phyloP scores from a whole-genome alignment of 2,113 vertebrate species.

The Megalops atlanticus region DNA sequence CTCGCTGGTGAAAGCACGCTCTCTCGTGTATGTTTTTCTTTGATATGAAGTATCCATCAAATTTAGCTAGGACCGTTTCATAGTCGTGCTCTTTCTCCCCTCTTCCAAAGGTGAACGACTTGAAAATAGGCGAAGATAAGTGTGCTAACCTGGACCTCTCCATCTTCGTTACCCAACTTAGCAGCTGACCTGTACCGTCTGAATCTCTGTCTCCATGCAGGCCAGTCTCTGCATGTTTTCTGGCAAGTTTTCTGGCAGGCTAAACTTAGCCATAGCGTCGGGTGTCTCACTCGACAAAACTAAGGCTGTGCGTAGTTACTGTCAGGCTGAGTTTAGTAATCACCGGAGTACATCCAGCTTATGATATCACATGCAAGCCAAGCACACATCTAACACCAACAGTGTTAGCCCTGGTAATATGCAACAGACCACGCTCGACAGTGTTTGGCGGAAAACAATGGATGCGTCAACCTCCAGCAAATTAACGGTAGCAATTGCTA shows the following conservation, averaged over 20 bases:
- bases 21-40: conserved; percentile 11
- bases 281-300: too few species aligned
- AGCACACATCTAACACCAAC: too few species aligned
- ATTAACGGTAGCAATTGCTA: too few species aligned
- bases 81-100: not conserved
- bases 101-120: conserved; percentile 9
- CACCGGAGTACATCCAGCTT: too few species aligned
- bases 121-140: conserved; percentile 21
- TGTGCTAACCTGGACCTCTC: not conserved
- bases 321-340: too few species aligned
- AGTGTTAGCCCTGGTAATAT: too few species aligned
- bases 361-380: too few species aligned
- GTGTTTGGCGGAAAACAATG: too few species aligned
- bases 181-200: not conserved
- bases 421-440: too few species aligned
- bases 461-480: too few species aligned
- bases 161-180: conserved; percentile 18
- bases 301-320: too few species aligned
- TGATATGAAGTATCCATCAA: conserved; percentile 28
- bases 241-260: not conserved
- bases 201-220: not conserved
- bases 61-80: conserved; percentile 19
- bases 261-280: not conserved
- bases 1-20: conserved; percentile 11
- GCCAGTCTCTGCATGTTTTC: not conserved